Evolutionary conservation across 2,888 invertebrate genomes (phyloP).

Genomic region (Ellobium chinense): DNA sequence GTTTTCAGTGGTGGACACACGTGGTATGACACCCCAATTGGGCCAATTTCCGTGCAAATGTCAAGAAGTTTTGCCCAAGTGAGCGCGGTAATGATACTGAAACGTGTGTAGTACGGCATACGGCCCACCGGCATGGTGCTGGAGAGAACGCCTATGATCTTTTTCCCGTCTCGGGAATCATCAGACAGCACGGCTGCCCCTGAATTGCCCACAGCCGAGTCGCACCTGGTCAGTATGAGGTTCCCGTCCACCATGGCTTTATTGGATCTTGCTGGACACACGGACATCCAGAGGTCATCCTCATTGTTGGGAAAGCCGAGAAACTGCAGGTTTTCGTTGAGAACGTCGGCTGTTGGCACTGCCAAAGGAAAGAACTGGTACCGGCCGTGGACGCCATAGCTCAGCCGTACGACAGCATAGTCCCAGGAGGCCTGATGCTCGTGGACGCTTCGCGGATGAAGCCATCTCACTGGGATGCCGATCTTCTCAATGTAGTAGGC

Average conservation of each 20-base stretch:
- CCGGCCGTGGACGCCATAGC: conserved; percentile 63
- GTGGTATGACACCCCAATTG: conserved; percentile 58
- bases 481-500: conserved; percentile 69
- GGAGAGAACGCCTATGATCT: conserved; percentile 72
- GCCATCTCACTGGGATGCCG: conserved; percentile 65
- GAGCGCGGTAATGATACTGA: conserved; percentile 66
- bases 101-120: conserved; percentile 47
- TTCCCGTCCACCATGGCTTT: conserved; percentile 61
- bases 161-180: conserved; percentile 58
- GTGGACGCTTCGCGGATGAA: conserved; percentile 29
- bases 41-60: conserved; percentile 69
- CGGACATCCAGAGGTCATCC: conserved; percentile 60
- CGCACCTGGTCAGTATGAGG: conserved; percentile 68
- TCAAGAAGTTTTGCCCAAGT: conserved; percentile 68
- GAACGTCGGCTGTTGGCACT: conserved; percentile 57
- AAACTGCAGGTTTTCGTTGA: conserved; percentile 63
- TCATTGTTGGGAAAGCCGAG: conserved; percentile 61
- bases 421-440: conserved; percentile 61
- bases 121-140: conserved; percentile 57
- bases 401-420: conserved; percentile 69
- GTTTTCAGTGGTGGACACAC: conserved; percentile 58
- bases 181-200: conserved; percentile 69
- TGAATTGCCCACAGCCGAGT: conserved; percentile 68
- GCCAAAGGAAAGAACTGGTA: conserved; percentile 66
- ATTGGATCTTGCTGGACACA: conserved; percentile 60